Conservation (phyloP, 1,140 invertebrate genomes). For the Ctenoplectra terminalis region DNA sequence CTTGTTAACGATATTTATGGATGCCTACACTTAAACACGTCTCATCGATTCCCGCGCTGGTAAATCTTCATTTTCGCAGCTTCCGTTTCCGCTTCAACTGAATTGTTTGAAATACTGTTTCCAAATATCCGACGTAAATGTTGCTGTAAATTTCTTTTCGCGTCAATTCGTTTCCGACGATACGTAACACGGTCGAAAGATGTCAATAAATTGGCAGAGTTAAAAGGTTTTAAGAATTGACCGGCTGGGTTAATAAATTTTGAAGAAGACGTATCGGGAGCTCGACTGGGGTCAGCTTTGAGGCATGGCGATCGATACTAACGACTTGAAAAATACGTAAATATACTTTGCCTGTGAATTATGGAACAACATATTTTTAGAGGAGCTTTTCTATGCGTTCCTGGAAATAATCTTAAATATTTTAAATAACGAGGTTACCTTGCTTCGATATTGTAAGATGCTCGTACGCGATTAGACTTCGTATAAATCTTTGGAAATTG, state of each 20-base stretch:
- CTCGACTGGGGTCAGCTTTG: neutral
- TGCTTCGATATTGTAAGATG: no score
- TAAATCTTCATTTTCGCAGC: no score
- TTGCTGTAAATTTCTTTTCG: no score
- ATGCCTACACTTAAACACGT: no score
- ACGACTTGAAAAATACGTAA: constrained; percentile 27
- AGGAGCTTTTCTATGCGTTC: neutral
- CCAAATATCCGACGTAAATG: no score
- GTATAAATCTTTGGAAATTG: no score
- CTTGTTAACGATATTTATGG: constrained; percentile 51
- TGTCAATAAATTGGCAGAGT: neutral
- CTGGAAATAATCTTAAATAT: neutral
- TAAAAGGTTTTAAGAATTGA: neutral
- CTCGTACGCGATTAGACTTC: no score
- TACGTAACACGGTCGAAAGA: neutral
- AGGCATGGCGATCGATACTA: constrained; percentile 10
- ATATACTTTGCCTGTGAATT: neutral
- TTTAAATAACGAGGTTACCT: constrained; percentile 1
- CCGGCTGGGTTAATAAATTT: neutral
- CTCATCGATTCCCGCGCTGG: no score
- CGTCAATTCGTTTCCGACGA: neutral
- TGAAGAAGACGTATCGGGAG: neutral
- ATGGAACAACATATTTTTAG: neutral
- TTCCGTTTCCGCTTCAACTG: no score
- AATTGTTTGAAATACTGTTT: no score